These are phyloP conservation scores for Drosophila anomalipes DNA, from an alignment of 2,888 invertebrate genomes.

Conservation along the genomic window DNA sequence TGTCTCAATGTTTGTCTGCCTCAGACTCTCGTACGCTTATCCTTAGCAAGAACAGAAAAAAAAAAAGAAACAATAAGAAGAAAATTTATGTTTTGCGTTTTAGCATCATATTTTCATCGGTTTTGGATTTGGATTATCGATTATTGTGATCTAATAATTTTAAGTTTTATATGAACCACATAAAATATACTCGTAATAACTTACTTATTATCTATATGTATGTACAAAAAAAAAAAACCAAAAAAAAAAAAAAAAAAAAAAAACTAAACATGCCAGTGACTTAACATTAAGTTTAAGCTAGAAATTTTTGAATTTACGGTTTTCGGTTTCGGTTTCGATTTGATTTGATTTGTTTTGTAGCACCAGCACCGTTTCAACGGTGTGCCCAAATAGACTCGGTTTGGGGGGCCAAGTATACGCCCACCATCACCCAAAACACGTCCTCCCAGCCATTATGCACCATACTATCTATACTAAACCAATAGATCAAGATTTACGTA, in stretches of 20 bases:
- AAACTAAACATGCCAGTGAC: conserved; percentile 22
- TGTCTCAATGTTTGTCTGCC: conserved; percentile 9
- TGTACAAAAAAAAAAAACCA: conserved; percentile 6
- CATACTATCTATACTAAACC: conserved; percentile 15
- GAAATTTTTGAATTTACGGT: conserved; percentile 55
- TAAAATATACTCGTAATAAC: conserved; percentile 27
- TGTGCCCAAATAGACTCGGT: conserved; percentile 20
- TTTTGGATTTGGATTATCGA: conserved; percentile 62
- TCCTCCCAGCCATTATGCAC: conserved; percentile 39
- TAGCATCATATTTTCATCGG: conserved; percentile 53
- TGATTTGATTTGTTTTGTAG: conserved; percentile 62
- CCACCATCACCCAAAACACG: conserved; percentile 6
- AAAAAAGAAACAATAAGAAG: not conserved
- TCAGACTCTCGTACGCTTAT: conserved; percentile 36
- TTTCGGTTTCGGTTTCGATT: conserved; percentile 56
- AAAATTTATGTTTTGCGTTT: conserved; percentile 42
- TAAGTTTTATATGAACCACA: conserved; percentile 44
- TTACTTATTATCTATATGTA: conserved; percentile 46
- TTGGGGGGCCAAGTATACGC: conserved; percentile 5
- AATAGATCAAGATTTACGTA: conserved; percentile 24
- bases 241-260: not conserved
- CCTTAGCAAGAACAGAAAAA: conserved; percentile 20
- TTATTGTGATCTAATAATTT: conserved; percentile 64
- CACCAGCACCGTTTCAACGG: conserved; percentile 34
- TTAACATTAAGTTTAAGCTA: conserved; percentile 46